A percentile compares a stretch with the other conserved stretches of the same genome.
Conservation (phyloP, 2,797 vertebrate species). For the Sebastes taczanowskii region DNA sequence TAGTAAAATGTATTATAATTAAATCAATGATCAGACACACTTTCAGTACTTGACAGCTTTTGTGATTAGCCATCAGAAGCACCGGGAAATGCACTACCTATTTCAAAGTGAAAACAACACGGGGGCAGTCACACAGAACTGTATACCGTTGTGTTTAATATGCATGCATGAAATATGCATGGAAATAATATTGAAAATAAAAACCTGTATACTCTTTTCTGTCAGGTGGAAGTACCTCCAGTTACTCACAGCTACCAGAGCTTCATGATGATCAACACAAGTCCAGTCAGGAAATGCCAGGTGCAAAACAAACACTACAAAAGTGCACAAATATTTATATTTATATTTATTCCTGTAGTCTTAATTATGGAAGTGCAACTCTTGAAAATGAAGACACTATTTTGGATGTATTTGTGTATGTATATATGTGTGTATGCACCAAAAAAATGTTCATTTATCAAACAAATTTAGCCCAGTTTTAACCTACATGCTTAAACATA, state of each 20-base stretch:
- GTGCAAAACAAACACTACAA: conserved; percentile 19
- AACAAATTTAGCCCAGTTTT: not conserved
- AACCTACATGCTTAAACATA: not conserved
- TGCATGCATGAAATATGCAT: not conserved
- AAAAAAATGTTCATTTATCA: not conserved
- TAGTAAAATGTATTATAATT: not conserved
- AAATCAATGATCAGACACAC: not conserved
- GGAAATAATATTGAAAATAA: not conserved
- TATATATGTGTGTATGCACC: not conserved
- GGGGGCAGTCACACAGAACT: not conserved
- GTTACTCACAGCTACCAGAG: conserved; percentile 32
- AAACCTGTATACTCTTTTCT: conserved; percentile 20
- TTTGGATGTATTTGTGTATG: not conserved
- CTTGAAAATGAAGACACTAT: not conserved
- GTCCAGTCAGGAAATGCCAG: conserved; percentile 16
- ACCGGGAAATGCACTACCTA: not conserved
- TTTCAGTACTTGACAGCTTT: not conserved
- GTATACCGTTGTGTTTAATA: not conserved
- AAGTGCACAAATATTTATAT: not conserved
- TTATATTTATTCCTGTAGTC: not conserved
- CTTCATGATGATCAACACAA: conserved; percentile 29
- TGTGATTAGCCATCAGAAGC: not conserved
- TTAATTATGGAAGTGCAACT: not conserved
- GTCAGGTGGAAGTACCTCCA: conserved; percentile 31
- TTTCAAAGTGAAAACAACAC: not conserved